Conservation (phyloP, 2,797 vertebrate genomes). For the Perodicticus potto region DNA sequence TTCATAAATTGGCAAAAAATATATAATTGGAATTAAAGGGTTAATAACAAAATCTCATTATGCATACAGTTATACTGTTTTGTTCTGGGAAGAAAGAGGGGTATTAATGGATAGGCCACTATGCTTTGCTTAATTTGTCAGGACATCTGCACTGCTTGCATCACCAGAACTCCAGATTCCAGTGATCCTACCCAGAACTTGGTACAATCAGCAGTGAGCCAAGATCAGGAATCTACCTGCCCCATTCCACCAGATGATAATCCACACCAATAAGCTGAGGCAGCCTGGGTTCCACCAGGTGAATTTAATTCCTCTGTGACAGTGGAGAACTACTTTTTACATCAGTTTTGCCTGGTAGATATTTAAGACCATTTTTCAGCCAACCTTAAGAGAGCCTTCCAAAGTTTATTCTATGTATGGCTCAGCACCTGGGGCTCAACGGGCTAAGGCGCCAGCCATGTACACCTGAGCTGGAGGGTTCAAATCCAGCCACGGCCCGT, state of each 20-base stretch:
- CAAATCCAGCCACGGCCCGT: too few species aligned
- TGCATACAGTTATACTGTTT: neutral
- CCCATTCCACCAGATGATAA: neutral
- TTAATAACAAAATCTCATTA: neutral
- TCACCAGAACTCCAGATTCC: neutral
- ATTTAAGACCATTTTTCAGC: neutral
- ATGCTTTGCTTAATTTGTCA: neutral
- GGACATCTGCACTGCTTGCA: neutral
- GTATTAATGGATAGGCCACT: neutral
- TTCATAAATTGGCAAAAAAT: neutral
- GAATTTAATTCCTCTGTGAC: neutral
- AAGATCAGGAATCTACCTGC: neutral
- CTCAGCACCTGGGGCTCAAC: too few species aligned
- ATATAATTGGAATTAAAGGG: neutral
- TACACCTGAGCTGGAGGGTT: too few species aligned
- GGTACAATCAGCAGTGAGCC: neutral
- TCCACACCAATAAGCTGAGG: neutral
- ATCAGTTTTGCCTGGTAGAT: slow-evolving; percentile 4
- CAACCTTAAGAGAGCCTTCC: neutral
- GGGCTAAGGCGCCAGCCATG: too few species aligned
- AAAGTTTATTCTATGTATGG: neutral
- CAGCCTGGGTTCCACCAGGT: neutral
- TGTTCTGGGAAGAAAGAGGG: neutral
- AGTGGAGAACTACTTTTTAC: neutral
- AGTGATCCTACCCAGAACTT: neutral